These are phyloP conservation scores for Dicyrtoma fusca DNA, from an alignment of 2,888 invertebrate species.

Conservation along the genomic window DNA sequence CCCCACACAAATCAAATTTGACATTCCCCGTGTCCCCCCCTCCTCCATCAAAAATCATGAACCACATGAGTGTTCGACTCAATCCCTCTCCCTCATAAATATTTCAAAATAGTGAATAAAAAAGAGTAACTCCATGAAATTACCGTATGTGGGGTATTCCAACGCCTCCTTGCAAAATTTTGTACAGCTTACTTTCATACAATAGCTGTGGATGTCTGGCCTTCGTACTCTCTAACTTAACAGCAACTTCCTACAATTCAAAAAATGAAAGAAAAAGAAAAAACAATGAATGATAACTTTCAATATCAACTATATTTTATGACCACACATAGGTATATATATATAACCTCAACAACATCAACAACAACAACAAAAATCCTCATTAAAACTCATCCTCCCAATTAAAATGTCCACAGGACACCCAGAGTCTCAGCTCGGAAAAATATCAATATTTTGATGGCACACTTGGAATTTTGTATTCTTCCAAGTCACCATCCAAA, in stretches of 20 bases:
- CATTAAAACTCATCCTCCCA: neutral
- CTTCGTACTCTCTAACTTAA: constrained; percentile 95
- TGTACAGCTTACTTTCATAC: constrained; percentile 98
- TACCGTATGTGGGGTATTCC: constrained; percentile 96
- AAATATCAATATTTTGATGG: no score
- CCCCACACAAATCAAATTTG: neutral
- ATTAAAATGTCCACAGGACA: neutral
- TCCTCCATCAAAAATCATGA: neutral
- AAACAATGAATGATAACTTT: neutral
- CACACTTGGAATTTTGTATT: neutral
- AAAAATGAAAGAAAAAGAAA: constrained; percentile 42
- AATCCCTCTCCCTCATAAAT: no score
- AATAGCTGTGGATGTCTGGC: constrained; percentile 98
- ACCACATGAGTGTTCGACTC: neutral
- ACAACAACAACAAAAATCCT: no score
- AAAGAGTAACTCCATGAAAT: constrained; percentile 51
- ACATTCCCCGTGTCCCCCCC: neutral
- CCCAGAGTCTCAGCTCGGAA: neutral
- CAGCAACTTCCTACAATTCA: constrained; percentile 85
- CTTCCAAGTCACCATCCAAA: neutral
- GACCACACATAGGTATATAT: no score
- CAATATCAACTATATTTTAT: neutral
- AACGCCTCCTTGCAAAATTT: constrained; percentile 95
- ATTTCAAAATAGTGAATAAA: neutral
- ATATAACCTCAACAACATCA: no score